These are phyloP conservation scores for Bombyx huttoni DNA, from an alignment of 2,888 invertebrate species.

Conservation along the genomic window DNA sequence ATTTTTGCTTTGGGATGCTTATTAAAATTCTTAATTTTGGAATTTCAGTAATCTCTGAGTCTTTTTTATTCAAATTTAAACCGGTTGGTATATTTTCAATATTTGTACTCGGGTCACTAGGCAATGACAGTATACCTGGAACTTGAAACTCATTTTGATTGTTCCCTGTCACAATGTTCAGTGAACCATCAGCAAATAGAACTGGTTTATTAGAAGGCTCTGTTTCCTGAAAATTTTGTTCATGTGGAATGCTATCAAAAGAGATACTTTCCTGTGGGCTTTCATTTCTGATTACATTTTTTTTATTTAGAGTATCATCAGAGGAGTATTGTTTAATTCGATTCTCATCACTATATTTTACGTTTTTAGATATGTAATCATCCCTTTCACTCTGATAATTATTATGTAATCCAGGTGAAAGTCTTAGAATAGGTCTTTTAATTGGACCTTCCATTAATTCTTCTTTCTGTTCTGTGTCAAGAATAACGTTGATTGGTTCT, in stretches of 20 bases:
- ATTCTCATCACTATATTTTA: conserved; percentile 10
- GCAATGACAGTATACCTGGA: too few relatives aligned
- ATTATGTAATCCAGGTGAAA: conserved; percentile 1
- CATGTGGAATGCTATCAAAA: too few relatives aligned
- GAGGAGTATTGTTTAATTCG: neutral
- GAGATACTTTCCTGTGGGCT: neutral
- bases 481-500: neutral
- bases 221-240: too few relatives aligned
- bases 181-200: too few relatives aligned
- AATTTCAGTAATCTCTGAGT: neutral
- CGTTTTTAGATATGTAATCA: conserved; percentile 24
- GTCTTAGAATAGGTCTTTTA: neutral
- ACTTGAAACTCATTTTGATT: too few relatives aligned
- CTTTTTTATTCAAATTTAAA: neutral
- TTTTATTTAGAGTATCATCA: neutral
- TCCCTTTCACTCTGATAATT: conserved; percentile 10
- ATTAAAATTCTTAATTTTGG: neutral
- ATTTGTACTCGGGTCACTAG: too few relatives aligned
- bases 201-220: too few relatives aligned
- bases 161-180: too few relatives aligned
- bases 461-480: neutral
- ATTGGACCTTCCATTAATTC: neutral
- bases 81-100: neutral
- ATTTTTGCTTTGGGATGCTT: neutral
- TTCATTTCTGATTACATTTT: conserved; percentile 1